phyloP scores from a whole-genome alignment of 2,113 vertebrate genomes.

The Ceyx margarethae region DNA sequence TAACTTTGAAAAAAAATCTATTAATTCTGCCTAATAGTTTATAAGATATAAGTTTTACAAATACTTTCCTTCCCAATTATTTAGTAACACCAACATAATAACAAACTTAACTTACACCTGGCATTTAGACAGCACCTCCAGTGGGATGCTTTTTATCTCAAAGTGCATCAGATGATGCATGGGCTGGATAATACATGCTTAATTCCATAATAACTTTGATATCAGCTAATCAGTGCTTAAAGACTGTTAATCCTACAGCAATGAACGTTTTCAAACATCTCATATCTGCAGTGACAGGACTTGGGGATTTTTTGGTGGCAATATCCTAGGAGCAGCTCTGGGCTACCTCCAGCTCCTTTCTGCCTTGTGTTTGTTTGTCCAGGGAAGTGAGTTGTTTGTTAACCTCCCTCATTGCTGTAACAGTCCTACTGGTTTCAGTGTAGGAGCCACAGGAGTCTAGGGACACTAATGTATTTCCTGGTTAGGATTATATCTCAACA shows the following conservation, averaged over 20 bases:
- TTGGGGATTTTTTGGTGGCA: background rate
- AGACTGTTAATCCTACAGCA: background rate
- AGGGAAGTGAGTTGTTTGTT: background rate
- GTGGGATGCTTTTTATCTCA: background rate
- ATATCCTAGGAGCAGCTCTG: constrained; percentile 17
- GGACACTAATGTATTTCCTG: background rate
- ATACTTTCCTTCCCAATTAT: background rate
- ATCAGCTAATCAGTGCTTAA: background rate
- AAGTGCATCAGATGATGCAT: background rate
- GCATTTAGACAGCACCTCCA: background rate
- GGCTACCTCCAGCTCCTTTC: background rate
- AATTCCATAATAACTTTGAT: background rate
- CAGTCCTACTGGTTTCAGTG: background rate
- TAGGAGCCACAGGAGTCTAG: background rate
- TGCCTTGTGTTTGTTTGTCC: background rate
- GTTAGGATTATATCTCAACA: background rate
- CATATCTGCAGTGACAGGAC: background rate
- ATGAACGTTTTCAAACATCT: background rate
- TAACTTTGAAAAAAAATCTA: background rate
- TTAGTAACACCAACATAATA: background rate
- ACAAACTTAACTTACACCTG: background rate
- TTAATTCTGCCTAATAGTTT: constrained; percentile 27
- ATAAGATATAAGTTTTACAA: background rate
- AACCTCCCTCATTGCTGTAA: background rate
- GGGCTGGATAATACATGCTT: background rate